These are phyloP conservation scores for Drosophila cyrtoloma DNA, from an alignment of 2,888 invertebrate genomes.

Conservation along the genomic window DNA sequence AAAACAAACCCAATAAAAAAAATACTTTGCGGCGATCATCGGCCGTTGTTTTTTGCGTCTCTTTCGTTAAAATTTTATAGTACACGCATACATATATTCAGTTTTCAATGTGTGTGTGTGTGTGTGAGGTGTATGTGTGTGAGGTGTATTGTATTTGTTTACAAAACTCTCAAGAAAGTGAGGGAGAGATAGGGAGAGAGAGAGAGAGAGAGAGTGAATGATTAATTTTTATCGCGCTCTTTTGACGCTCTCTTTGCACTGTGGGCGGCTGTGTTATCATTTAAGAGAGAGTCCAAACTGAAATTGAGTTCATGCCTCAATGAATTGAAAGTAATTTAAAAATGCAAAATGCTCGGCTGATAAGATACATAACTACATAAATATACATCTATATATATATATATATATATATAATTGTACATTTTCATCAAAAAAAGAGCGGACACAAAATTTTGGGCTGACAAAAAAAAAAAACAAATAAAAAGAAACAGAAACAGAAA, in stretches of 20 bases:
- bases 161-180: constrained; percentile 35
- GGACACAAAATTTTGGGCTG: not conserved
- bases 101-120: not conserved
- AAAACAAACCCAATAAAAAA: constrained; percentile 42
- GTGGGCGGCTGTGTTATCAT: constrained; percentile 28
- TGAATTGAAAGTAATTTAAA: constrained; percentile 17
- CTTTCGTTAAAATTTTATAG: constrained; percentile 33
- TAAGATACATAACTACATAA: constrained; percentile 6
- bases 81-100: constrained; percentile 4
- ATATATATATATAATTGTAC: not conserved
- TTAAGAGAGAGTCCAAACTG: constrained; percentile 44
- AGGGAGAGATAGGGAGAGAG: not conserved
- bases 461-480: constrained; percentile 16
- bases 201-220: not conserved
- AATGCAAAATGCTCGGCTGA: constrained; percentile 20
- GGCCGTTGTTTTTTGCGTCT: constrained; percentile 43
- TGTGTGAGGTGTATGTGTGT: constrained; percentile 2
- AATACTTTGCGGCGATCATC: constrained; percentile 51
- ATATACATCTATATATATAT: not conserved
- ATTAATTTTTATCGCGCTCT: constrained; percentile 6
- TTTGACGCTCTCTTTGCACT: not conserved
- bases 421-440: not conserved
- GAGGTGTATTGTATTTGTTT: constrained; percentile 30
- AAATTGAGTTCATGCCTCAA: constrained; percentile 10
- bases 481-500: constrained; percentile 1